Conservation (phyloP, 2,888 invertebrate species). For the Sericinus montela region DNA sequence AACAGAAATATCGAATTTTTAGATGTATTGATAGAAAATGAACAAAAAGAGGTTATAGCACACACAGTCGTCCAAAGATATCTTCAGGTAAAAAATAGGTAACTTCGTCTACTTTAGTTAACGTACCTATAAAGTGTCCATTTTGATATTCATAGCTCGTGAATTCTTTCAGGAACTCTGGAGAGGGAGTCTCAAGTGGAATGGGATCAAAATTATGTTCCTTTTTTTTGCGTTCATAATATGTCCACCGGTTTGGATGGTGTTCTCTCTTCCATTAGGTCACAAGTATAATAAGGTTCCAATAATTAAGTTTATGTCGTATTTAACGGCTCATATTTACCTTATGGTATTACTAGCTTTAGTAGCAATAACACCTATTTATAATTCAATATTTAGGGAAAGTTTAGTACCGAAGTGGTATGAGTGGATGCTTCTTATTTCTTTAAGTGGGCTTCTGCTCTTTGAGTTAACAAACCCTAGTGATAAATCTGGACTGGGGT, state of each 20-base stretch:
- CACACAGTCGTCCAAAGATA: slow-evolving; percentile 98
- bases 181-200: slow-evolving; percentile 98
- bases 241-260: slow-evolving; percentile 97
- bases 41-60: slow-evolving; percentile 98
- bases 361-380: slow-evolving; percentile 93
- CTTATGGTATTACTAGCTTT: slow-evolving; percentile 95
- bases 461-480: slow-evolving; percentile 99
- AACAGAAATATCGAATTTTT: slow-evolving; percentile 95
- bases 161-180: slow-evolving; percentile 90
- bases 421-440: slow-evolving; percentile 96
- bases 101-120: slow-evolving; percentile 47
- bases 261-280: slow-evolving; percentile 95
- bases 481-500: slow-evolving; percentile 97
- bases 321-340: slow-evolving; percentile 98
- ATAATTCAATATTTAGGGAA: slow-evolving; percentile 86
- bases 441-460: slow-evolving; percentile 95
- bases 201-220: slow-evolving; percentile 95
- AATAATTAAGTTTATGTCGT: slow-evolving; percentile 99
- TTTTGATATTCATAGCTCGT: slow-evolving; percentile 17
- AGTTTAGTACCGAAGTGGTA: slow-evolving; percentile 95
- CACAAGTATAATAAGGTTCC: slow-evolving; percentile 99
- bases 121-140: slow-evolving; percentile 17
- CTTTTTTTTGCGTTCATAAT: slow-evolving; percentile 95
- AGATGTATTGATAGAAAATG: slow-evolving; percentile 98
- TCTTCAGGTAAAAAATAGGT: slow-evolving; percentile 89